Conservation (phyloP, 2,113 vertebrate genomes). For the Xiphias gladius region DNA sequence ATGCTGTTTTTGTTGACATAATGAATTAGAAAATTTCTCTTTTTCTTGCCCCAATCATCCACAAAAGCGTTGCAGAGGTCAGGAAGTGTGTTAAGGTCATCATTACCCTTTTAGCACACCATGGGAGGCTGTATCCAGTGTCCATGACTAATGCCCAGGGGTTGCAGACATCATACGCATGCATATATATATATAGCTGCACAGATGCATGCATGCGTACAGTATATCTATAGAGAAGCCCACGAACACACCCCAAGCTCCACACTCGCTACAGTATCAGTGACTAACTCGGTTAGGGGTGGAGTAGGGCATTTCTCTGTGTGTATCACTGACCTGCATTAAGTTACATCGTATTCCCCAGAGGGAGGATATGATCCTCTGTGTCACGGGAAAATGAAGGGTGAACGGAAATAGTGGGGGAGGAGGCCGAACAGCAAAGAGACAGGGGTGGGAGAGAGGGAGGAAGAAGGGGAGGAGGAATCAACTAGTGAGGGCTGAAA, state of each 20-base stretch:
- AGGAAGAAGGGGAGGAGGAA: background rate
- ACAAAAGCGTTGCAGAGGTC: slow-evolving; percentile 23
- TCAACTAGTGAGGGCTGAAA: background rate
- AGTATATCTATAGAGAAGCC: slow-evolving; percentile 26
- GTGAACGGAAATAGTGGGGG: slow-evolving; percentile 45
- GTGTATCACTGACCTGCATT: slow-evolving; percentile 69
- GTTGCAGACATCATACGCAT: background rate
- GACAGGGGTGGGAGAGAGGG: background rate
- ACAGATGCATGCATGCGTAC: slow-evolving; percentile 8
- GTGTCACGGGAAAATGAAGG: slow-evolving; percentile 65
- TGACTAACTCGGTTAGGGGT: slow-evolving; percentile 63
- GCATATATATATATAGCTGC: background rate
- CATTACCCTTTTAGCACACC: slow-evolving; percentile 32
- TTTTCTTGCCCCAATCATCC: background rate
- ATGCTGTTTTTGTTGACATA: slow-evolving; percentile 18
- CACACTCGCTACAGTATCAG: slow-evolving; percentile 28
- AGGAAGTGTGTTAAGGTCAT: slow-evolving; percentile 34
- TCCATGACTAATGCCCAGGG: slow-evolving; percentile 31
- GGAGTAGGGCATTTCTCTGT: slow-evolving; percentile 48
- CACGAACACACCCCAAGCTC: slow-evolving; percentile 21
- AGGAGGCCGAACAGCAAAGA: slow-evolving; percentile 17
- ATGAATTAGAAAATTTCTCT: background rate
- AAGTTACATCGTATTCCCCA: slow-evolving; percentile 58
- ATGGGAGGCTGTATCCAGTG: slow-evolving; percentile 4
- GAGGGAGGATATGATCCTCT: slow-evolving; percentile 64